Evolutionary conservation across 2,797 vertebrate species (phyloP), one percentile per base, ranked within the genome.

Genomic region (Lindbergichthys nudifrons): DNA sequence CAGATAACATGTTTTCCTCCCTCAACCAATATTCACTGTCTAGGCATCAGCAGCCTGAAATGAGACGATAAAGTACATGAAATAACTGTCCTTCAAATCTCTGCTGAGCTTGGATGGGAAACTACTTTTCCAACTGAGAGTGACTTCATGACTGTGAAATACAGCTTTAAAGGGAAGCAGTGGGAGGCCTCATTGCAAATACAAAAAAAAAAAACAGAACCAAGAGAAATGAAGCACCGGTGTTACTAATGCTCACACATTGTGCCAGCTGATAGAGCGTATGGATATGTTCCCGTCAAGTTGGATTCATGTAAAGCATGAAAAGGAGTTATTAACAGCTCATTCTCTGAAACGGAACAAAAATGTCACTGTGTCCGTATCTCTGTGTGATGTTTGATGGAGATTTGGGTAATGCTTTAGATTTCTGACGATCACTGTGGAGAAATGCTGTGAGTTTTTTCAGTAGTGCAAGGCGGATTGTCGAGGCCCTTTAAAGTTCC

Each of bases 131-230:
- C 53, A 58, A 32, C 77, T 42, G 83, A 77, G 79, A 86, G 45
- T 1, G 45, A 67, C 83, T 77, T 75, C 64, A 64, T 23, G 77
- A 70, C 68, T 42, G 66, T 64, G 70, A 78, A 86, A 83, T 21
- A 52, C 45, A 42, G 59, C 84, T 79, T 83, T 80, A 85, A 81
- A 86, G 76, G 32, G 61, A 70, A 54, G 56, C 75, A 77, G 82
- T 63, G 64, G 87, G 88, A 77, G 85, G 77, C 62, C 80, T 88
- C 81, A 81, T 87, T 77, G 73, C 65, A 48, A 32, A 87, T 65
- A 58, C 77, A 71, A 48, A 73, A 73, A n/a, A 46, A 46, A 59
- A 46, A 57, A 52, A 59, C 7, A 9, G 30, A 58, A 70, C 18
- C 26, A 39, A 42, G 68, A 50, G 57, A 73, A 82, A 75, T 58